Evolutionary conservation across 2,888 invertebrate species (phyloP).

Genomic region (Parasteatoda lunata): DNA sequence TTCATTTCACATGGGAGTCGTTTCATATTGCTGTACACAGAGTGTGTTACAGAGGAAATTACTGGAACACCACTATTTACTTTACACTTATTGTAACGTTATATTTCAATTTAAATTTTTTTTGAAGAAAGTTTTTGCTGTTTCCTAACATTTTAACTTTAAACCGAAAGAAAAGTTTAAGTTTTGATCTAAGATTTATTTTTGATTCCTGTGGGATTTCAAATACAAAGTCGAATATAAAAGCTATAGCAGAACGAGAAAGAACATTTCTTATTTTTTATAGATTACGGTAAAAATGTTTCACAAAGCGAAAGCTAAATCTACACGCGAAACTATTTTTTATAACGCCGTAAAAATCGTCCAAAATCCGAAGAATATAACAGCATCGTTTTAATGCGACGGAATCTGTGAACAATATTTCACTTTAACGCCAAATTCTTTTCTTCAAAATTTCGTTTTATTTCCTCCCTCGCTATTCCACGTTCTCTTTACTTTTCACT

Average conservation of each 20-base stretch:
- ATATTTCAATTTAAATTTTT: neutral
- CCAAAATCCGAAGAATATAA: constrained; percentile 38
- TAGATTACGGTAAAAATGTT: constrained; percentile 53
- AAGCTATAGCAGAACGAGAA: constrained; percentile 24
- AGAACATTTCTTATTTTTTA: constrained; percentile 47
- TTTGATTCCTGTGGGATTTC: constrained; percentile 20
- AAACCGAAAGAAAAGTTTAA: neutral
- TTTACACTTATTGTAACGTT: no score
- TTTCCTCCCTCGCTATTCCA: neutral
- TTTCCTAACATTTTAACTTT: neutral
- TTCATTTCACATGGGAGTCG: no score
- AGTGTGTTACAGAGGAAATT: no score
- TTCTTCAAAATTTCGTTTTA: constrained; percentile 13
- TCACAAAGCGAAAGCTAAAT: constrained; percentile 24
- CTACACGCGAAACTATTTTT: constrained; percentile 40
- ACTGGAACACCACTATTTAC: no score
- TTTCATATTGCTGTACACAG: no score
- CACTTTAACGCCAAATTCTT: constrained; percentile 39
- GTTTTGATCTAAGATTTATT: constrained; percentile 30
- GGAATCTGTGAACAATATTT: constrained; percentile 60
- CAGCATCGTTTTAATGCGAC: constrained; percentile 45
- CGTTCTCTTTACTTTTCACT: constrained; percentile 10
- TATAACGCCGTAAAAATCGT: constrained; percentile 38
- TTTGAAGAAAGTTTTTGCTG: no score
- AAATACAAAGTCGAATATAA: constrained; percentile 60